phyloP scores from a whole-genome alignment of 1,140 invertebrate genomes.

The Amyelois transitella region DNA sequence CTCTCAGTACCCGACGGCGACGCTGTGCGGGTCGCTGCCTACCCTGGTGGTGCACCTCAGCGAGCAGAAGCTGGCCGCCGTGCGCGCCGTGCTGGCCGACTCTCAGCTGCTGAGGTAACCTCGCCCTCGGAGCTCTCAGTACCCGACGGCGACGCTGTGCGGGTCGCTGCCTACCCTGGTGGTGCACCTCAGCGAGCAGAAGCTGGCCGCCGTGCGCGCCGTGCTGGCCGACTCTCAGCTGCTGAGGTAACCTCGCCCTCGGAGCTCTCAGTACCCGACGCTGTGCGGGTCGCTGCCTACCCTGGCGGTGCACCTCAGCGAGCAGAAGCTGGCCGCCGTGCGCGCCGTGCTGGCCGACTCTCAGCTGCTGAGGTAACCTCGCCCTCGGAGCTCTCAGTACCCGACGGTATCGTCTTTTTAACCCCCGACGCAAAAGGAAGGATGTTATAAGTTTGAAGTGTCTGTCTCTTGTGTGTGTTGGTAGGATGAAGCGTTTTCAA shows the following conservation, averaged over 20 bases:
- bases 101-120: too few species aligned
- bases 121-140: too few species aligned
- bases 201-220: conserved; percentile 81
- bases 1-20: conserved; percentile 88
- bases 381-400: too few species aligned
- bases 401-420: too few species aligned
- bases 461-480: too few species aligned
- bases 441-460: too few species aligned
- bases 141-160: conserved; percentile 86
- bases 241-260: too few species aligned
- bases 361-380: too few species aligned
- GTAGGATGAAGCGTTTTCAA: too few species aligned
- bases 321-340: conserved; percentile 86
- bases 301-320: conserved; percentile 91
- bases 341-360: conserved; percentile 66
- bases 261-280: conserved; percentile 90
- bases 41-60: conserved; percentile 92
- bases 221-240: conserved; percentile 59
- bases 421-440: too few species aligned
- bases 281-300: conserved; percentile 89
- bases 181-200: conserved; percentile 92
- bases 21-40: conserved; percentile 88
- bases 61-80: conserved; percentile 87
- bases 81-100: conserved; percentile 71
- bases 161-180: conserved; percentile 90